A percentile compares a stretch with the other conserved stretches of the same genome.
phyloP scores from a whole-genome alignment of 2,113 vertebrate genomes.

The Pollachius pollachius region DNA sequence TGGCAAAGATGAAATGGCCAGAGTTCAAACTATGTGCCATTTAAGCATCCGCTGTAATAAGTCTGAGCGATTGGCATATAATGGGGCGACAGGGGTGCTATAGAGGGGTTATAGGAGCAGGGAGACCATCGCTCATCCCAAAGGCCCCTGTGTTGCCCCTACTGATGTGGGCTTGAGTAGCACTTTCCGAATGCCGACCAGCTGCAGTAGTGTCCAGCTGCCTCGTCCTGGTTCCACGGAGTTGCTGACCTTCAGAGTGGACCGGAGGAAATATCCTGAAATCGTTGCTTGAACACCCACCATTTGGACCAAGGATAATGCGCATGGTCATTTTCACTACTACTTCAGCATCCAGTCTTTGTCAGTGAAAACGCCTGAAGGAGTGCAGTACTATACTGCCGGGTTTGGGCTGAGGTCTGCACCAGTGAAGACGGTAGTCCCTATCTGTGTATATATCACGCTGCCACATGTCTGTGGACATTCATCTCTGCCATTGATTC shows the following conservation, averaged over 20 bases:
- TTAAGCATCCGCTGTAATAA: background rate
- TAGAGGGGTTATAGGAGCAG: background rate
- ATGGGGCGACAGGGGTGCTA: background rate
- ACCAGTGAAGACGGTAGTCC: no score
- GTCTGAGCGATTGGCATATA: background rate
- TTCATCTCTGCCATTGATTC: conserved; percentile 59
- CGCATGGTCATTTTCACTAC: no score
- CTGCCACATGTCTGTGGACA: conserved; percentile 30
- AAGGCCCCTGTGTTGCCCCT: background rate
- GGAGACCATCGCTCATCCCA: background rate
- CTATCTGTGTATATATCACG: conserved; percentile 31
- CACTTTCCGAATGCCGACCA: background rate
- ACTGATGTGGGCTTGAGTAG: background rate
- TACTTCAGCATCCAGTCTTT: no score
- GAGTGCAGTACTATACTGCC: no score
- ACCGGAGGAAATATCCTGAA: no score
- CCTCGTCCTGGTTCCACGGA: no score
- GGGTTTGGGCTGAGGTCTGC: no score
- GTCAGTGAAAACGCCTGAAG: no score
- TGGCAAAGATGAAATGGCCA: background rate
- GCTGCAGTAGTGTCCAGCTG: no score
- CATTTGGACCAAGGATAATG: no score
- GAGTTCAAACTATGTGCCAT: background rate
- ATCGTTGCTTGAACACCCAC: no score
- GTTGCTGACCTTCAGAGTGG: background rate